phyloP scores from a whole-genome alignment of 2,797 vertebrate species.

The Ceyx erithaca region DNA sequence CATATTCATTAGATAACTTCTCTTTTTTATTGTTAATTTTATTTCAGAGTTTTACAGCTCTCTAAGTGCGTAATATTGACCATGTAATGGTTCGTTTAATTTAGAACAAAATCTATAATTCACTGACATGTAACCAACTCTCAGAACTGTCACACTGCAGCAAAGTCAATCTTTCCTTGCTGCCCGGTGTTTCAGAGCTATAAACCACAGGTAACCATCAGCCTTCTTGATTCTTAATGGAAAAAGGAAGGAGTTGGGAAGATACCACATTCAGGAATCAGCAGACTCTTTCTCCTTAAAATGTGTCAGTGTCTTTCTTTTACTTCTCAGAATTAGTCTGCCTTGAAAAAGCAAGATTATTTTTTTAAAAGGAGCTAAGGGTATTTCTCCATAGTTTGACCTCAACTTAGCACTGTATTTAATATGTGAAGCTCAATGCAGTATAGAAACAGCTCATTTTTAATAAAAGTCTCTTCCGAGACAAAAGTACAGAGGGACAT shows the following conservation, averaged over 20 bases:
- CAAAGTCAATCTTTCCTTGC: constrained; percentile 3
- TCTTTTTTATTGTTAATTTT: constrained; percentile 18
- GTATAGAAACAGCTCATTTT: neutral
- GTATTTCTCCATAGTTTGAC: neutral
- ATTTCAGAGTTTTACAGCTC: constrained; percentile 16
- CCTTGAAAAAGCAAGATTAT: neutral
- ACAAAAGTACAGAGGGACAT: neutral
- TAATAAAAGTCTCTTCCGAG: neutral
- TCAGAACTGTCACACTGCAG: neutral
- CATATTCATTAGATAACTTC: neutral
- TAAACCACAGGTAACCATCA: neutral
- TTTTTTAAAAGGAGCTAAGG: neutral
- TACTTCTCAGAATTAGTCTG: neutral
- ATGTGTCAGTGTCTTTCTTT: neutral
- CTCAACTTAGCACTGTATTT: neutral
- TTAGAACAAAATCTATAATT: constrained; percentile 19
- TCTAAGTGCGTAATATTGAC: constrained; percentile 2
- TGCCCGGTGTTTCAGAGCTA: neutral
- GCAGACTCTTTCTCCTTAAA: neutral
- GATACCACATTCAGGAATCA: neutral
- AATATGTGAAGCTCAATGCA: neutral
- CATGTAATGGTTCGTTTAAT: constrained; percentile 13
- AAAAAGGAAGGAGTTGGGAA: neutral
- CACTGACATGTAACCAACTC: neutral
- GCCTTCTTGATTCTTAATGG: neutral